Evolutionary conservation across 2,888 invertebrate genomes (phyloP).

Genomic region (Hydrotaea cyrtoneurina): DNA sequence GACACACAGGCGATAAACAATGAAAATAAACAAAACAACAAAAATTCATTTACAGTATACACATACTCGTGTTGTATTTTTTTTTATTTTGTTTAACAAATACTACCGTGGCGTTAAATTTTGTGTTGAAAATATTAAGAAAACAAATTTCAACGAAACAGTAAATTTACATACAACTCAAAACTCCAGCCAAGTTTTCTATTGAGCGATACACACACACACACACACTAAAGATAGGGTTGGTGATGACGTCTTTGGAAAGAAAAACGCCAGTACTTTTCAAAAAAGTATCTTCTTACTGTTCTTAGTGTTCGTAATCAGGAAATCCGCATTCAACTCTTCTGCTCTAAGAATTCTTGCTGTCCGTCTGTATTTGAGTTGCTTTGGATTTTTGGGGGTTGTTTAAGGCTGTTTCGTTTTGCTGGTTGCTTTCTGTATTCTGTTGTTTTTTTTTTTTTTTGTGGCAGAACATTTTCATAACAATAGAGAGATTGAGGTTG

Average conservation of each 20-base stretch:
- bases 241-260: constrained; percentile 58
- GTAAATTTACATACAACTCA: constrained; percentile 53
- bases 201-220: background rate
- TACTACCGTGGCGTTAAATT: background rate
- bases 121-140: constrained; percentile 61
- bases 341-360: constrained; percentile 8
- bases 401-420: background rate
- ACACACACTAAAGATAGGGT: constrained; percentile 46
- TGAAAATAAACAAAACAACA: constrained; percentile 18
- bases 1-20: constrained; percentile 30
- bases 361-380: constrained; percentile 7
- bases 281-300: constrained; percentile 64
- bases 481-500: constrained; percentile 75
- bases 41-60: constrained; percentile 4
- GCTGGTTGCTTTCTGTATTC: no score
- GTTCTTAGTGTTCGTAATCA: constrained; percentile 44
- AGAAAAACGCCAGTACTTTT: background rate
- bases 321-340: constrained; percentile 41
- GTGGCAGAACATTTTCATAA: constrained; percentile 64
- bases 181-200: background rate
- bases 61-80: no score
- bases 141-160: constrained; percentile 35
- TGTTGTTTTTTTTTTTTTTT: background rate
- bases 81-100: background rate
- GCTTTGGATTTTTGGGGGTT: constrained; percentile 32